Evolutionary conservation across 2,888 invertebrate species (phyloP).

Genomic region (Pseudanteris insignis): DNA sequence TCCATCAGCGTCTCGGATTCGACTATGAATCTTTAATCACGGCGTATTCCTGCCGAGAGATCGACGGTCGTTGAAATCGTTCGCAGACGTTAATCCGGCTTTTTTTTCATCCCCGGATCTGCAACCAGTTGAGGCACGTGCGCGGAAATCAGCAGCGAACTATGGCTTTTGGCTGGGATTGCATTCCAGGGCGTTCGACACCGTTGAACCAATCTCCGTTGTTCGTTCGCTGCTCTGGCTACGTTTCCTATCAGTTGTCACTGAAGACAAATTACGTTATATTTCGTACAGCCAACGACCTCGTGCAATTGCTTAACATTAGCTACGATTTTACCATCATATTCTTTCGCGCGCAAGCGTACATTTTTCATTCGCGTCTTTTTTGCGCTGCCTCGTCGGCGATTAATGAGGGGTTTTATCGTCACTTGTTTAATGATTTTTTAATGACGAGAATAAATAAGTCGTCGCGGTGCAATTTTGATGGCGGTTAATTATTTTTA

Average conservation of each 20-base stretch:
- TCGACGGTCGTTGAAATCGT: too few relatives aligned
- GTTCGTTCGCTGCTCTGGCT: constrained; percentile 38
- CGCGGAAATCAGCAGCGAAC: constrained; percentile 43
- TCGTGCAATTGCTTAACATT: too few relatives aligned
- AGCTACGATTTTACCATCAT: too few relatives aligned
- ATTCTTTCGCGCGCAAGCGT: too few relatives aligned
- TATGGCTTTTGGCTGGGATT: constrained; percentile 48
- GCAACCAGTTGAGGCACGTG: constrained; percentile 39
- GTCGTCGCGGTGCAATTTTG: constrained; percentile 9
- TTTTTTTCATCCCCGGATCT: constrained; percentile 32
- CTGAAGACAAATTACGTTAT: constrained; percentile 38
- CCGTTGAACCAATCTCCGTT: constrained; percentile 52
- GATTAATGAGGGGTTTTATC: constrained; percentile 3
- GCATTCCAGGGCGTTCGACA: constrained; percentile 50
- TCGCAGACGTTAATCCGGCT: constrained; percentile 31
- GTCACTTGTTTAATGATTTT: constrained; percentile 28
- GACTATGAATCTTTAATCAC: constrained; percentile 25
- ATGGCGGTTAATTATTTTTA: constrained; percentile 38
- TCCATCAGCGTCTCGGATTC: constrained; percentile 16
- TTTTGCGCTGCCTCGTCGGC: too few relatives aligned
- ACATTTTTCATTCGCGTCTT: too few relatives aligned
- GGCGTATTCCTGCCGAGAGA: constrained; percentile 18
- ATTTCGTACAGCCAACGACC: too few relatives aligned
- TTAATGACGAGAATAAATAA: constrained; percentile 31
- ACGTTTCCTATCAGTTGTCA: constrained; percentile 40